Base-by-base conservation (phyloP, 2,113 vertebrate species). In the Semnornis frantzii region DNA sequence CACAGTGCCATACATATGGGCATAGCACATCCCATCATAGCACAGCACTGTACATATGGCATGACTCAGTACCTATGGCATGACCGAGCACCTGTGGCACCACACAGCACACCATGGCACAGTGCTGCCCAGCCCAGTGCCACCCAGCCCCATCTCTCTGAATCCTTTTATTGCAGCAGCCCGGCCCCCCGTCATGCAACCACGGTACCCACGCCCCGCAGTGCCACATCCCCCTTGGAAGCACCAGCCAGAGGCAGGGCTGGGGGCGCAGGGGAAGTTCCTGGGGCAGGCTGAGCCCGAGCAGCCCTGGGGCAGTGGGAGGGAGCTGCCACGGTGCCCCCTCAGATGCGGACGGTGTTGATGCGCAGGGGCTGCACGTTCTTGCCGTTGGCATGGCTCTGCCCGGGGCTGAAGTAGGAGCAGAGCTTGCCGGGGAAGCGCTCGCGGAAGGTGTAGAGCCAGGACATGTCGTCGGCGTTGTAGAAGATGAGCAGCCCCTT, bases 391-490 rank as follows among this genome's bases (percentile, higher is more conserved):
- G 99, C 99, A 2, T 99, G 99, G 91, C 99, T 99, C 97, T 99
- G 99, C 17, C 99, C 99, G 0, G 99, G 99, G 74, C 99, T 99
- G 76, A 99, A 99, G 90, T 99, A 99, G 0, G 99, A 99, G 97
- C 98, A 99, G 54, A 99, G 98, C 97, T 99, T 99, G 27, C 98
- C 96, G 0, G 98, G 98, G 92, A 99, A 99, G 85, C 98, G 98
- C 97, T 99, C 98, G 2, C 99, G 98, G 97, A 99, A 99, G 68
- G 99, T 99, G 96, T 99, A 99, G 72, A 99, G 99, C 99, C 99
- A 99, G 91, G 99, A 99, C 99, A 99, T 99, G 97, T 99, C 99
- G 0, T 99, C 99, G 0, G 99, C 99, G 0, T 99, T 99, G 97
- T 99, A 99, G 98, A 99, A 99, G 97, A 99, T 99, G 92, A 99